Conservation (phyloP, 2,113 vertebrate genomes). For the Polypterus senegalus region DNA sequence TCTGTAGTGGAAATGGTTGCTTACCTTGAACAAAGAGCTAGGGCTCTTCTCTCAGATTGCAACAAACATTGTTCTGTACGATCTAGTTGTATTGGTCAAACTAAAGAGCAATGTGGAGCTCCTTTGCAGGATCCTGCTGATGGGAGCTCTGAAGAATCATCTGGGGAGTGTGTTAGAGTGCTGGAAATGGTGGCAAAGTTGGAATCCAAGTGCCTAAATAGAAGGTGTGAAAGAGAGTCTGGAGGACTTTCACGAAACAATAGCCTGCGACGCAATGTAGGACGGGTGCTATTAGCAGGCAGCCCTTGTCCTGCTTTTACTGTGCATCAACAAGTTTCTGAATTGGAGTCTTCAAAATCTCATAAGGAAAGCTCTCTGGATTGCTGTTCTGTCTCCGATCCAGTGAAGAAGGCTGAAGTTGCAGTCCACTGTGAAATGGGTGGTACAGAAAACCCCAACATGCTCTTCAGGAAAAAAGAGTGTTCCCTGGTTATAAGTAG, state of each 20-base stretch:
- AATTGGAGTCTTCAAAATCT: neutral
- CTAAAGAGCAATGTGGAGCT: constrained; percentile 28
- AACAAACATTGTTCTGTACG: constrained; percentile 37
- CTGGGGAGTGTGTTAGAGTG: constrained; percentile 62
- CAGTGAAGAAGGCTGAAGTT: too few relatives aligned
- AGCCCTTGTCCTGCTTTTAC: constrained; percentile 10
- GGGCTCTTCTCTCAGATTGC: constrained; percentile 48
- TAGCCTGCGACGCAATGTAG: constrained; percentile 68
- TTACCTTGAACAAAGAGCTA: constrained; percentile 72
- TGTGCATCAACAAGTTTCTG: constrained; percentile 8
- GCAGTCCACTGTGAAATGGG: neutral
- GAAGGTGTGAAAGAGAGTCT: constrained; percentile 46
- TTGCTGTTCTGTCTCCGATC: too few relatives aligned
- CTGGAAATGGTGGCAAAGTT: constrained; percentile 86
- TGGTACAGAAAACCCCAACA: neutral
- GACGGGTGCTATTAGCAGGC: constrained; percentile 62
- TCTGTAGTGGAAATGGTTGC: constrained; percentile 90
- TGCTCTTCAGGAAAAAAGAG: neutral
- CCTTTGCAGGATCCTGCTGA: constrained; percentile 11
- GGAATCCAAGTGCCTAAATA: constrained; percentile 73
- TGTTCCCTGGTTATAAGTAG: neutral
- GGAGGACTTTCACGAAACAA: constrained; percentile 63
- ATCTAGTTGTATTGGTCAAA: constrained; percentile 29
- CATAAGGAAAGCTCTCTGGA: neutral
- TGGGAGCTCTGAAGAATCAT: constrained; percentile 32